phyloP scores from a whole-genome alignment of 1,140 invertebrate genomes.

The Heliconius hewitsoni region DNA sequence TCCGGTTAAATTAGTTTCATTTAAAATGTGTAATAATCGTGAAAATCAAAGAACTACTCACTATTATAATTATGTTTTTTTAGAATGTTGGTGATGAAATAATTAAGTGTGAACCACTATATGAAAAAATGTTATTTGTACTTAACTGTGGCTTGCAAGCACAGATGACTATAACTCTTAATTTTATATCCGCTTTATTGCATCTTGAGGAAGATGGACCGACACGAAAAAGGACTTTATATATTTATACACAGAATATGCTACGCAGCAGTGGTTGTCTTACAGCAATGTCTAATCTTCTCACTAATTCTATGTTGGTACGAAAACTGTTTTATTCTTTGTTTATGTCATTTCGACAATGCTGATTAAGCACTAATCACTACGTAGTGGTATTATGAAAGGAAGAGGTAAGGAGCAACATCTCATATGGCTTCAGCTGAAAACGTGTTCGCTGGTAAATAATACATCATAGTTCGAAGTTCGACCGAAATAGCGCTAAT shows the following conservation, averaged over 20 bases:
- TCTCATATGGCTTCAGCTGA: too few species aligned
- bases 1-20: too few species aligned
- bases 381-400: too few species aligned
- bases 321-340: not conserved
- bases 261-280: constrained; percentile 49
- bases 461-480: too few species aligned
- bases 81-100: constrained; percentile 29
- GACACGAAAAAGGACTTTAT: constrained; percentile 33
- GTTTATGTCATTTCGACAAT: too few species aligned
- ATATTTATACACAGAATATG: constrained; percentile 56
- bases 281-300: constrained; percentile 45
- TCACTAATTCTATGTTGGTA: constrained; percentile 49
- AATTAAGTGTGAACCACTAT: constrained; percentile 53
- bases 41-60: too few species aligned
- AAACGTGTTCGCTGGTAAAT: too few species aligned
- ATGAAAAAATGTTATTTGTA: constrained; percentile 51
- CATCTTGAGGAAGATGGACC: constrained; percentile 39
- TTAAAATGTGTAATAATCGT: too few species aligned
- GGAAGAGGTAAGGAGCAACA: too few species aligned
- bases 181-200: constrained; percentile 58
- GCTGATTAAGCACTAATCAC: too few species aligned
- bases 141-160: constrained; percentile 47
- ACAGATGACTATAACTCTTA: constrained; percentile 51
- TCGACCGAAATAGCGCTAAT: too few species aligned
- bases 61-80: not conserved